These are phyloP conservation scores for Mormyrus iriodes DNA, from an alignment of 2,113 vertebrate genomes.

Conservation along the genomic window DNA sequence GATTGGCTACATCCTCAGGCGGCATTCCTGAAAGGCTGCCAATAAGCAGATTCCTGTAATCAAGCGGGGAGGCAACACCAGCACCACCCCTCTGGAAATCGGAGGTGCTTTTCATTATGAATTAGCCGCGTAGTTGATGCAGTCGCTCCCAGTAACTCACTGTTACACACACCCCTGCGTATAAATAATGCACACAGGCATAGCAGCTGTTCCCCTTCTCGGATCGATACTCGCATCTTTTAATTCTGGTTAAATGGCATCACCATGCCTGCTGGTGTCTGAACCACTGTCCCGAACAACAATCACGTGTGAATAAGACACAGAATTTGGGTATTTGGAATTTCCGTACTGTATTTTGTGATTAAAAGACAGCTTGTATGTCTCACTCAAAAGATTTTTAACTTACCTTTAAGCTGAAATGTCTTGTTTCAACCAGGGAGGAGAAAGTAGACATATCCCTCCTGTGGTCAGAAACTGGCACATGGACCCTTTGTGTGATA, in stretches of 20 bases:
- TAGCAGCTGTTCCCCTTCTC: neutral
- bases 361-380: neutral
- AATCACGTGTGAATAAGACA: neutral
- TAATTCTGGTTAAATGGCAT: neutral
- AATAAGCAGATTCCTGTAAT: neutral
- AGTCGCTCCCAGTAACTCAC: neutral
- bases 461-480: neutral
- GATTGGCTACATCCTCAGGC: neutral
- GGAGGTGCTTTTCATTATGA: neutral
- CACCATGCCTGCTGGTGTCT: neutral
- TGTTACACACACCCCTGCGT: neutral
- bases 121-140: neutral
- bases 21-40: neutral
- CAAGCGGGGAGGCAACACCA: neutral
- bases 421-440: neutral
- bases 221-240: neutral
- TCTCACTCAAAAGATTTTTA: neutral
- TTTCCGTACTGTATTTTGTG: neutral
- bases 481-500: neutral
- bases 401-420: neutral
- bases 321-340: neutral
- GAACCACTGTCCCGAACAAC: neutral
- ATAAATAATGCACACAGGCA: neutral
- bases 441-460: neutral
- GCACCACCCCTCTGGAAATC: neutral